These are phyloP conservation scores for Cyprinus carpio DNA, from an alignment of 2,113 vertebrate species.

Conservation along the genomic window DNA sequence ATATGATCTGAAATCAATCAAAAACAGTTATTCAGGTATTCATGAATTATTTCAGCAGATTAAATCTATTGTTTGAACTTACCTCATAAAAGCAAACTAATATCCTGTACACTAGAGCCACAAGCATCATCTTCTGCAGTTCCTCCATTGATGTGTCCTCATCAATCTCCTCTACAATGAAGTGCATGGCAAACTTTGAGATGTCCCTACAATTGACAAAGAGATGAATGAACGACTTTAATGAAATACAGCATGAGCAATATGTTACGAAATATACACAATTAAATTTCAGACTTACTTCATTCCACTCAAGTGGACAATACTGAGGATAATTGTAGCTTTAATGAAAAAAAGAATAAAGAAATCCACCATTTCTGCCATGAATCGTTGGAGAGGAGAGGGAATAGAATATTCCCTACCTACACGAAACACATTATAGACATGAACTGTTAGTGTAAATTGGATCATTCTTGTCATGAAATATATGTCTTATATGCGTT, in stretches of 20 bases:
- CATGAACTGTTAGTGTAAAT: neutral
- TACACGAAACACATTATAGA: constrained; percentile 60
- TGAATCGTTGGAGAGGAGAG: constrained; percentile 91
- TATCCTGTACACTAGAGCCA: constrained; percentile 94
- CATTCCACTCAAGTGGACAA: constrained; percentile 97
- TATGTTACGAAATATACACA: neutral
- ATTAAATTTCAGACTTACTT: constrained; percentile 82
- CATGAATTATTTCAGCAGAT: neutral
- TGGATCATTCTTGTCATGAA: neutral
- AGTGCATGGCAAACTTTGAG: constrained; percentile 98
- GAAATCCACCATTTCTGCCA: constrained; percentile 98
- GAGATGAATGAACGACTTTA: neutral
- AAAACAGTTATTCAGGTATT: neutral
- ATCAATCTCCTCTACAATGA: constrained; percentile 98
- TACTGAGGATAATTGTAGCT: constrained; percentile 92
- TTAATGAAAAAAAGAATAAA: constrained; percentile 98
- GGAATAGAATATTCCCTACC: constrained; percentile 93
- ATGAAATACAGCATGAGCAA: neutral
- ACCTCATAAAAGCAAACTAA: constrained; percentile 99
- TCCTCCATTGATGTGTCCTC: constrained; percentile 99
- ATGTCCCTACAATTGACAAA: constrained; percentile 82
- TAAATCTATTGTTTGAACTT: constrained; percentile 48
- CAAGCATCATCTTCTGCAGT: constrained; percentile 97
- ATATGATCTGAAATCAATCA: constrained; percentile 83
- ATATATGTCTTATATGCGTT: neutral